phyloP scores from a whole-genome alignment of 1,140 invertebrate species.

The Odontomachus brunneus region DNA sequence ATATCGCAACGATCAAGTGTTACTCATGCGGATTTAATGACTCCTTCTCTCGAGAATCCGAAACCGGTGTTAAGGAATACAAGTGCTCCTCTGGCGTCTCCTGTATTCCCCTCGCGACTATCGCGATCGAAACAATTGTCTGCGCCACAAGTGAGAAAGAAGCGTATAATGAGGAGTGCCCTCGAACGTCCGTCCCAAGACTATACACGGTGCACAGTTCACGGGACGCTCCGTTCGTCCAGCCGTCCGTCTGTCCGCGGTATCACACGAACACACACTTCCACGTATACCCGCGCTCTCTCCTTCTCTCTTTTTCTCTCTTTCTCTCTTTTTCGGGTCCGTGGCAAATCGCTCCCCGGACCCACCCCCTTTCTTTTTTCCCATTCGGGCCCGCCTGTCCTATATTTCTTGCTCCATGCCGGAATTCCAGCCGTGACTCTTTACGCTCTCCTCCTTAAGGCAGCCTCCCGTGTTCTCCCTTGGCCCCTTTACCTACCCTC shows the following conservation, averaged over 20 bases:
- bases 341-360: constrained; percentile 75
- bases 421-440: constrained; percentile 72
- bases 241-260: constrained; percentile 22
- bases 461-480: constrained; percentile 30
- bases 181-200: background rate
- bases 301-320: background rate
- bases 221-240: constrained; percentile 19
- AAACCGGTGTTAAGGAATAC: too few relatives aligned
- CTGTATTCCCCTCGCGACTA: background rate
- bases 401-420: constrained; percentile 75
- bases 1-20: background rate
- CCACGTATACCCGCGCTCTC: constrained; percentile 4
- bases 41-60: background rate
- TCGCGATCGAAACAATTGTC: constrained; percentile 15
- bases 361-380: constrained; percentile 75
- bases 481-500: too few relatives aligned
- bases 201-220: background rate
- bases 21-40: too few relatives aligned
- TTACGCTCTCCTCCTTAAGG: constrained; percentile 71
- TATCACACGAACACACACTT: constrained; percentile 40
- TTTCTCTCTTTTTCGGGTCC: constrained; percentile 61
- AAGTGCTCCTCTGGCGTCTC: background rate
- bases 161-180: constrained; percentile 8
- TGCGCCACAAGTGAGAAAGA: background rate
- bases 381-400: constrained; percentile 67